These are phyloP conservation scores for Lordiphosa collinella DNA, from an alignment of 1,140 invertebrate genomes.

Conservation along the genomic window DNA sequence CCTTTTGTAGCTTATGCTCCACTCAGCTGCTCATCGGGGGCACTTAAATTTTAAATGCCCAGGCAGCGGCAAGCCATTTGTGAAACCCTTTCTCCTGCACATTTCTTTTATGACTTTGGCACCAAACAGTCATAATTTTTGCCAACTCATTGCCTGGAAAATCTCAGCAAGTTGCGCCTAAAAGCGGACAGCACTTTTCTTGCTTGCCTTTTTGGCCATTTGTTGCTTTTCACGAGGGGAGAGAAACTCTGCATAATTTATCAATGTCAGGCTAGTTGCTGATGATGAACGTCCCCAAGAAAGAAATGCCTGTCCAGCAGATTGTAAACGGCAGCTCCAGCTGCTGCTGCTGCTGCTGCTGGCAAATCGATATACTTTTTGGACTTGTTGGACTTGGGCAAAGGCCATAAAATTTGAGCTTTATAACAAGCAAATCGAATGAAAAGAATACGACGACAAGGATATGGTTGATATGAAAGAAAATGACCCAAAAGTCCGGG, in stretches of 20 bases:
- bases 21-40: slow-evolving; percentile 40
- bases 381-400: slow-evolving; percentile 55
- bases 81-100: slow-evolving; percentile 34
- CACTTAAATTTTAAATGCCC: slow-evolving; percentile 70
- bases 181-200: slow-evolving; percentile 30
- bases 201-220: slow-evolving; percentile 31
- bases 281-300: slow-evolving; percentile 53
- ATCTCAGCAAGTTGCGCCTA: slow-evolving; percentile 28
- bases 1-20: slow-evolving; percentile 17
- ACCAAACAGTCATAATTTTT: slow-evolving; percentile 61
- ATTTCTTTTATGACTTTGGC: slow-evolving; percentile 59
- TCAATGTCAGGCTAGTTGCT: slow-evolving; percentile 57
- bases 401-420: slow-evolving; percentile 74
- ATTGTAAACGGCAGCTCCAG: slow-evolving; percentile 33
- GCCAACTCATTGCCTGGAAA: slow-evolving; percentile 65
- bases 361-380: slow-evolving; percentile 57
- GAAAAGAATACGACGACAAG: slow-evolving; percentile 46
- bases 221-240: slow-evolving; percentile 38
- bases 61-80: slow-evolving; percentile 37
- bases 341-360: too few species aligned
- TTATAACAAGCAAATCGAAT: slow-evolving; percentile 76
- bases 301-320: slow-evolving; percentile 53
- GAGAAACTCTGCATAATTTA: slow-evolving; percentile 56
- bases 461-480: slow-evolving; percentile 49
- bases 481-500: slow-evolving; percentile 45